Base-by-base conservation (phyloP, 1,140 invertebrate genomes). In the Agraylea sexmaculata region DNA sequence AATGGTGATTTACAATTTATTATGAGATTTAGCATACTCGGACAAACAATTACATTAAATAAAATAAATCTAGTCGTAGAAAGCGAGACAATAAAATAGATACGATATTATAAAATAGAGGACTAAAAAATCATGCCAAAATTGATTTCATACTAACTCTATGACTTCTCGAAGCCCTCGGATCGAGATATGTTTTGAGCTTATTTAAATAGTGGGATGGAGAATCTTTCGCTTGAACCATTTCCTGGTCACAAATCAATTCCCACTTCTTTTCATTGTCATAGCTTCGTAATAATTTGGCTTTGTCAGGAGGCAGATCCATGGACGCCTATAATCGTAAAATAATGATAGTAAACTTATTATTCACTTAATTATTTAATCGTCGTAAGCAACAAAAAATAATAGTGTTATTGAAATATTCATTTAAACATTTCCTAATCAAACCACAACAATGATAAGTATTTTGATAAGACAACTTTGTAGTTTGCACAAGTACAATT, bases 211-310 rank as follows among this genome's bases (percentile, higher is more conserved):
- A 98, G 66, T 88, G 87, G 36, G 87, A 78, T 17, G 94, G 94
- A 13, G 92, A 87, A 66, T 96, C 89, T 66, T 95, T 95, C 7
- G 90, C 93, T 58, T 90, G 88, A 39, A 98, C 91, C 71, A 86
- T 82, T 75, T 96, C 92, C 78, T 99, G 93, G 78, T 99, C 95
- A 70, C 92, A 95, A 64, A 99, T 94, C 58, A 99, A 86, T 61
- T 99, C 94, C 93, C 94, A 99, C 69, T 99, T 99, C 60, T 95
- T 97, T 57, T 95, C 88, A 58, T 90, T 83, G 66, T 97, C 90
- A 59, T 98, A 98, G 58, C 90, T 87, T 54, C 90, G 89, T 31
- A 99, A 70, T 6, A 97, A 73, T 68, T 97, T 97, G 43, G 92
- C 90, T 68, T 99, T 99, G 64, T 99, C 95, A 12, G 94, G 91